Percentiles rank a stretch among this genome's conserved stretches.
phyloP scores from a whole-genome alignment of 2,888 invertebrate genomes.

The Coleophora deauratella region DNA sequence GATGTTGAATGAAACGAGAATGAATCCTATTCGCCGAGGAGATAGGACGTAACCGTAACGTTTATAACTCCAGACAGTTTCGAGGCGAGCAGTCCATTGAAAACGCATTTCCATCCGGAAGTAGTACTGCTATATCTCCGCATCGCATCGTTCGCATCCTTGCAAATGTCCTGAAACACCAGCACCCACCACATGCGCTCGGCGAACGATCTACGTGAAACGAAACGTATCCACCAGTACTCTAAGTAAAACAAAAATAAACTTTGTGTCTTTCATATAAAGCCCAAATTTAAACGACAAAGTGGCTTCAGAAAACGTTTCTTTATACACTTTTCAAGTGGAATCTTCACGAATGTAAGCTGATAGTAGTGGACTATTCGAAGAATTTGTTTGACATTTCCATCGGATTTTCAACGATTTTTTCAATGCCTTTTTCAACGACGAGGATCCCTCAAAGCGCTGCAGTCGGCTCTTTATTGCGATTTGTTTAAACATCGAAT shows the following conservation, averaged over 20 bases:
- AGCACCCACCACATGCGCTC: conserved; percentile 31
- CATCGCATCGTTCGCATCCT: conserved; percentile 40
- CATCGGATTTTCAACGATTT: conserved; percentile 39
- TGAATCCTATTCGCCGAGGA: conserved; percentile 14
- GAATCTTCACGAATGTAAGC: conserved; percentile 34
- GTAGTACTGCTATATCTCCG: conserved; percentile 40
- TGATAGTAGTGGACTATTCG: conserved; percentile 38
- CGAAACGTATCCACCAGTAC: conserved; percentile 19
- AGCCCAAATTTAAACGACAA: neutral
- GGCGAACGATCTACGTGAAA: conserved; percentile 11
- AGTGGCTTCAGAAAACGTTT: conserved; percentile 1
- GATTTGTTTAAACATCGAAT: conserved; percentile 68
- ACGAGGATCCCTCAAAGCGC: conserved; percentile 31
- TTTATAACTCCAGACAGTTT: conserved; percentile 20
- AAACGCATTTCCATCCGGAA: conserved; percentile 53
- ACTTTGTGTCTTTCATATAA: conserved; percentile 1
- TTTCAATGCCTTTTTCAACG: conserved; percentile 37
- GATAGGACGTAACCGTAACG: conserved; percentile 14
- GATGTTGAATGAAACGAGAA: neutral
- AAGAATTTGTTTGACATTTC: conserved; percentile 48
- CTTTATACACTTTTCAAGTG: conserved; percentile 16
- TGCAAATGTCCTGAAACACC: conserved; percentile 38
- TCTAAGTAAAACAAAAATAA: conserved; percentile 1
- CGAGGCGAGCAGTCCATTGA: conserved; percentile 30
- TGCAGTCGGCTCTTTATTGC: conserved; percentile 47